phyloP scores from a whole-genome alignment of 2,797 vertebrate species.

The Momotus momota region DNA sequence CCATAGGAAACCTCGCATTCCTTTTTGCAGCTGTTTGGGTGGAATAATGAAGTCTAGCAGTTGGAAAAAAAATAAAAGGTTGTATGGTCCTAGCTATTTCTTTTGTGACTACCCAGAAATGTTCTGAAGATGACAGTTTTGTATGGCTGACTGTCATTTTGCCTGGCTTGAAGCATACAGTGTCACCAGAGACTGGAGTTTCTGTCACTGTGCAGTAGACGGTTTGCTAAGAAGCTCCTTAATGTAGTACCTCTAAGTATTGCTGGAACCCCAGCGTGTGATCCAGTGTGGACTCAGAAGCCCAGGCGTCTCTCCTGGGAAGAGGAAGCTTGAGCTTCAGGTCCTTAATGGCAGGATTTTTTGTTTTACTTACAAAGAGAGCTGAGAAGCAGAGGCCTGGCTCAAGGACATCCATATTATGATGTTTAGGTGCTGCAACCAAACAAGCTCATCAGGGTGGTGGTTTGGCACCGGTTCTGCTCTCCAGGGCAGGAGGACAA shows the following conservation, averaged over 20 bases:
- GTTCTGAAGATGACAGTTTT: not conserved
- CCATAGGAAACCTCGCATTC: not conserved
- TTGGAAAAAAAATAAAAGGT: not conserved
- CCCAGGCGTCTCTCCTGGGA: not conserved
- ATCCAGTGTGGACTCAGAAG: not conserved
- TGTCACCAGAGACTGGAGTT: not conserved
- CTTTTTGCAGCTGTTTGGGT: not conserved
- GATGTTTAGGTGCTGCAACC: not conserved
- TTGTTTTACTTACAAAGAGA: not conserved
- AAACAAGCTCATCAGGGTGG: not conserved
- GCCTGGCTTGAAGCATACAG: not conserved
- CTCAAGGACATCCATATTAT: rapidly evolving
- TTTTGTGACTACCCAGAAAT: not conserved
- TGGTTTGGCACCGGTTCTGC: not conserved
- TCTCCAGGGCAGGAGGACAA: not conserved
- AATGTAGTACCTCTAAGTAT: not conserved
- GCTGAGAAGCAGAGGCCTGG: not conserved
- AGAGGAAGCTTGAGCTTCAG: not conserved
- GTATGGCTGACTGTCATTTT: not conserved
- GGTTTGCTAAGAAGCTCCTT: not conserved
- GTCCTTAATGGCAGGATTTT: not conserved
- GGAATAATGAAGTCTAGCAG: not conserved
- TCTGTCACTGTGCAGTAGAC: not conserved
- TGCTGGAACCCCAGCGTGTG: not conserved
- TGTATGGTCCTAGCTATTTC: not conserved